Base-by-base conservation (phyloP, 2,797 vertebrate genomes). In the Sebastes baramenuke region DNA sequence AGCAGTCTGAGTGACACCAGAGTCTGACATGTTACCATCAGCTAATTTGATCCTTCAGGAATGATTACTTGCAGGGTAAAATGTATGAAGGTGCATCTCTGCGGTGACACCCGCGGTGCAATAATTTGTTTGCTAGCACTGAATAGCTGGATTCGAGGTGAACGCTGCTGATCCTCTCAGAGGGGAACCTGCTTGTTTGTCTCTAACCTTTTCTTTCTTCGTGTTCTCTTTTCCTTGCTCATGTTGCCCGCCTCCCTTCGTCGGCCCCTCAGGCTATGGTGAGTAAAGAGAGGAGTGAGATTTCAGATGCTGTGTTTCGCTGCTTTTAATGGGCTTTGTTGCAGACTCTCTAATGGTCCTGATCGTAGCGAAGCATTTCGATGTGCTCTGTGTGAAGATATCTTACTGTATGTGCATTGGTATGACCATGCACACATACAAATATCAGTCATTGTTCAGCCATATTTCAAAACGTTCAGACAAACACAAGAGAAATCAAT, bases 211-310 rank as follows among this genome's bases (percentile, higher is more conserved):
- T 69, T 46, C 22, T 81, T 49, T 60, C 62, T 78, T 79, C 42
- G 75, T 71, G 10, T 76, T 80, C 29, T 90, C 24, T 81, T 81
- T 61, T 69, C 59, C 61, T 58, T 46, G 30, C 32, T 68, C 90
- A 67, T 56, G 24, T 75, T 49, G 5, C 60, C 73, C 83, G 30
- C 38, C 68, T 76, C 12, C 49, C 62, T 71, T 85, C 88, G 72
- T 82, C 82, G 81, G 8, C 70, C 87, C 5, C 5, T 61, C 95
- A 99, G 98, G 98, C 97, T 71, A 98, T 99, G 98, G 98, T 99
- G 96, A 99, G 98, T 98, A 93, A 76, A 76, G 93, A 80, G 46
- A 73, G 20, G 22, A 58, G n/a, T 12, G 29, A 68, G 42, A 73
- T 58, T 77, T 80, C 10, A 67, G 42, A 65, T 67, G 61, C 55